Conservation (phyloP, 1,140 invertebrate species). For the Drosophila grimshawi region DNA sequence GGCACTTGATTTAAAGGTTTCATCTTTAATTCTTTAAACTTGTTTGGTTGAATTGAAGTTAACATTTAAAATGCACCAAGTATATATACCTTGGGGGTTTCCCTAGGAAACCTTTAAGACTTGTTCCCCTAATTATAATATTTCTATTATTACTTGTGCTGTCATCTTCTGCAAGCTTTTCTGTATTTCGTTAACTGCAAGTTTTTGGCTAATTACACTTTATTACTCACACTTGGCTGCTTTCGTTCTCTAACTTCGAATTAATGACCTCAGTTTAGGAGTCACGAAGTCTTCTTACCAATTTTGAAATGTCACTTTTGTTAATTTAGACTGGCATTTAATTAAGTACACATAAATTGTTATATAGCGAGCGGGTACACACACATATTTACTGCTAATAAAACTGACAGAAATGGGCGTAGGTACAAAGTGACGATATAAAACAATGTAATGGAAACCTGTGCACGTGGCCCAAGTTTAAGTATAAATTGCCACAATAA, state of each 20-base stretch:
- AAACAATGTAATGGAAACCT: slow-evolving; percentile 35
- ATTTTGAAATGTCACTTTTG: slow-evolving; percentile 44
- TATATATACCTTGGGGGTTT: background rate
- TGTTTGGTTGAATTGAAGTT: too few relatives aligned
- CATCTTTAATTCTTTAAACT: too few relatives aligned
- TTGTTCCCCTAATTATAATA: background rate
- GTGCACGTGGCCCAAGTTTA: slow-evolving; percentile 53
- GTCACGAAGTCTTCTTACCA: slow-evolving; percentile 10
- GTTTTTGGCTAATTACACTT: slow-evolving; percentile 13
- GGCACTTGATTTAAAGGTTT: background rate
- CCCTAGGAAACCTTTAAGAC: background rate
- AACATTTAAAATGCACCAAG: too few relatives aligned
- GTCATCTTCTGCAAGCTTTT: background rate
- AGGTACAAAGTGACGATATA: slow-evolving; percentile 34
- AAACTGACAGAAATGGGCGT: slow-evolving; percentile 26
- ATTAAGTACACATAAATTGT: slow-evolving; percentile 35
- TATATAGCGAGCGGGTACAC: too few relatives aligned
- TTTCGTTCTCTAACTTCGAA: slow-evolving; percentile 20
- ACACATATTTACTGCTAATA: slow-evolving; percentile 23
- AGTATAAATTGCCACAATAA: slow-evolving; percentile 77
- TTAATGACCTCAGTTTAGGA: slow-evolving; percentile 20
- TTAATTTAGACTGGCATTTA: slow-evolving; percentile 60
- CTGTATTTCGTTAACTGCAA: too few relatives aligned
- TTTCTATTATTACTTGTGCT: background rate
- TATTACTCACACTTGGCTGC: background rate